Evolutionary conservation across 2,113 vertebrate species (phyloP).

Genomic region (Stomatorhinus ivindoensis): DNA sequence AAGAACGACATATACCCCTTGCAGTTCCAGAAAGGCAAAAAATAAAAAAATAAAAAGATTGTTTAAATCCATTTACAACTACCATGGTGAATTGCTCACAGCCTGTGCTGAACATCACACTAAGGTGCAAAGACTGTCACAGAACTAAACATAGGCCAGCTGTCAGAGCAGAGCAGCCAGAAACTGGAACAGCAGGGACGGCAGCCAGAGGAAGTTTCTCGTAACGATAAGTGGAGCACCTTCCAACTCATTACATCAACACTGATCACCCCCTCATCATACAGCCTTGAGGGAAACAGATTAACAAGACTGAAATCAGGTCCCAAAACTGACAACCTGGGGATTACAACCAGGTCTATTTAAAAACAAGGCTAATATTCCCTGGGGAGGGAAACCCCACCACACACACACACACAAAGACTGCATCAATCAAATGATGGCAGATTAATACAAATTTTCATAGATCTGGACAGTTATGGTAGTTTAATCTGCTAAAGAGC

Average conservation of each 20-base stretch:
- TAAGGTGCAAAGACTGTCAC: not conserved
- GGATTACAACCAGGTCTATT: not conserved
- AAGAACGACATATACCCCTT: not conserved
- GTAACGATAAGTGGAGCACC: not conserved
- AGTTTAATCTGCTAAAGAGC: not conserved
- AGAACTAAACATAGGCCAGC: not conserved
- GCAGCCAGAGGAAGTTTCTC: not conserved
- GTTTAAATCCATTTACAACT: not conserved
- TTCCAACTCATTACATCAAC: slow-evolving; percentile 4
- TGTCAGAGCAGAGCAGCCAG: not conserved
- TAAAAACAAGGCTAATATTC: not conserved
- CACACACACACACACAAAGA: not conserved
- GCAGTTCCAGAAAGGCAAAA: not conserved
- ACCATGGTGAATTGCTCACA: not conserved
- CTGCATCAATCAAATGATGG: too few relatives aligned
- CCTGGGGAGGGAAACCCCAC: not conserved
- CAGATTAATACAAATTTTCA: not conserved
- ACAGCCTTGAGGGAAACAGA: not conserved
- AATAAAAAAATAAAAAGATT: not conserved
- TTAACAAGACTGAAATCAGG: not conserved
- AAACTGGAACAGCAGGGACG: not conserved
- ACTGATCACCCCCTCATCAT: not conserved
- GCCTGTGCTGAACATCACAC: not conserved
- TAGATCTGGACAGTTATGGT: not conserved
- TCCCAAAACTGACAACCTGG: not conserved